Percentiles rank a stretch among this genome's conserved stretches.
Conservation (phyloP, 2,113 vertebrate species). For the Andinoacara biseriatus region DNA sequence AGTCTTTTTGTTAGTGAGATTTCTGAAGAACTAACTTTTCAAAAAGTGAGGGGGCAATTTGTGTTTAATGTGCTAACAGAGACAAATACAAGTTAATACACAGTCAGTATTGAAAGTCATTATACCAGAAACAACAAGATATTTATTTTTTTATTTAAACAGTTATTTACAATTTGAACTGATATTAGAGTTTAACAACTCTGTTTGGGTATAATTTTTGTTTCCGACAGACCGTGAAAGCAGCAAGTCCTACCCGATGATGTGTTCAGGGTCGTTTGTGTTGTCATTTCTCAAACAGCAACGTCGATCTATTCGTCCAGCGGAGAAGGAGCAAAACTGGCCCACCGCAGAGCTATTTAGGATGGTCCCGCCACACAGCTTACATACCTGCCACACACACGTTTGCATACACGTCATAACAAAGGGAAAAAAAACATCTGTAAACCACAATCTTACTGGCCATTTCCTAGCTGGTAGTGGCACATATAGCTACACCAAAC, state of each 20-base stretch:
- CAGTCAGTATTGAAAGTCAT: not conserved
- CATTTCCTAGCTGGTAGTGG: not conserved
- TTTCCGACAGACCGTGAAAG: not conserved
- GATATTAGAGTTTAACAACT: not conserved
- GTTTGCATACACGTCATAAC: not conserved
- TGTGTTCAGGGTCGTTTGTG: constrained; percentile 35
- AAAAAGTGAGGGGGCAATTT: too few species aligned
- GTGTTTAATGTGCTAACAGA: too few species aligned
- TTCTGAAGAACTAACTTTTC: not conserved
- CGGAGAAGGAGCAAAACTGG: constrained; percentile 61
- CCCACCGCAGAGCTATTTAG: constrained; percentile 62
- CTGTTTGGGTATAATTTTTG: not conserved
- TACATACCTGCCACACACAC: constrained; percentile 67
- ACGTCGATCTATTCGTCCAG: constrained; percentile 68
- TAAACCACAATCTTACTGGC: constrained; percentile 2
- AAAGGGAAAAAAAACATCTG: accelerated
- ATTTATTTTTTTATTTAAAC: not conserved
- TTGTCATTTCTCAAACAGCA: constrained; percentile 73
- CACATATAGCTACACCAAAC: not conserved
- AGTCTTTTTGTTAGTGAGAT: not conserved
- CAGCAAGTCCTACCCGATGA: constrained; percentile 73
- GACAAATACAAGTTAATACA: not conserved
- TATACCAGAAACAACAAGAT: not conserved
- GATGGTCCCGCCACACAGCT: constrained; percentile 64
- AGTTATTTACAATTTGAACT: not conserved